A percentile compares a stretch with the other conserved stretches of the same genome.
phyloP scores from a whole-genome alignment of 2,113 vertebrate genomes.

The Telmatochromis sp. region DNA sequence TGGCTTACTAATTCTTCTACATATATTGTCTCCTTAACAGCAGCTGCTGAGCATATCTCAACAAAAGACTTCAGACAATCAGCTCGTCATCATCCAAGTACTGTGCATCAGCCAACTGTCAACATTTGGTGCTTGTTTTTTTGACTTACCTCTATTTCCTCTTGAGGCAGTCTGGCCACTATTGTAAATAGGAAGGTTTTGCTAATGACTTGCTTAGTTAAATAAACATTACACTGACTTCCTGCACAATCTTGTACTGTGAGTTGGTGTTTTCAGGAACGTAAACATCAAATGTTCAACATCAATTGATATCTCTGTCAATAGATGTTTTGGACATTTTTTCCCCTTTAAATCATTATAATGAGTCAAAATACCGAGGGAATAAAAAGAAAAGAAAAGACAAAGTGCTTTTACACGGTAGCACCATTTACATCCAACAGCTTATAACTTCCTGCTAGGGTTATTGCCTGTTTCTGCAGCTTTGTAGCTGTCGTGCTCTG shows the following conservation, averaged over 20 bases:
- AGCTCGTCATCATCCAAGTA: not conserved
- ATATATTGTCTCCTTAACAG: not conserved
- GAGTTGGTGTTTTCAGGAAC: not conserved
- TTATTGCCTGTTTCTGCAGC: not conserved
- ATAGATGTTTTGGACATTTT: not conserved
- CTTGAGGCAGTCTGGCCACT: not conserved
- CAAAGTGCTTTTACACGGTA: not conserved
- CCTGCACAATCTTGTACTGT: not conserved
- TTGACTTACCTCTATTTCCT: not conserved
- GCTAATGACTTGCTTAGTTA: not conserved
- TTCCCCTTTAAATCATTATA: not conserved
- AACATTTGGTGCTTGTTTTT: not conserved
- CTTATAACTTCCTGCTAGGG: not conserved
- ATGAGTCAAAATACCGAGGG: fast-evolving
- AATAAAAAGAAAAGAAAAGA: not conserved
- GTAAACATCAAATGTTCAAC: not conserved
- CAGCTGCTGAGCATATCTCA: not conserved
- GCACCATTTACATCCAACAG: not conserved
- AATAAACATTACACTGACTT: not conserved
- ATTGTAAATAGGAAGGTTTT: not conserved
- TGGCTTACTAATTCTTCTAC: not conserved
- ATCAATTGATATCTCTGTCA: not conserved
- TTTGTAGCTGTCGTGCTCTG: not conserved
- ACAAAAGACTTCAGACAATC: not conserved
- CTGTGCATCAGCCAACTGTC: not conserved